Evolutionary conservation across 92 coral and sea anemone species (phyloP), one percentile per base, ranked within the genome.

Genomic region (Bergia puertoricense): DNA sequence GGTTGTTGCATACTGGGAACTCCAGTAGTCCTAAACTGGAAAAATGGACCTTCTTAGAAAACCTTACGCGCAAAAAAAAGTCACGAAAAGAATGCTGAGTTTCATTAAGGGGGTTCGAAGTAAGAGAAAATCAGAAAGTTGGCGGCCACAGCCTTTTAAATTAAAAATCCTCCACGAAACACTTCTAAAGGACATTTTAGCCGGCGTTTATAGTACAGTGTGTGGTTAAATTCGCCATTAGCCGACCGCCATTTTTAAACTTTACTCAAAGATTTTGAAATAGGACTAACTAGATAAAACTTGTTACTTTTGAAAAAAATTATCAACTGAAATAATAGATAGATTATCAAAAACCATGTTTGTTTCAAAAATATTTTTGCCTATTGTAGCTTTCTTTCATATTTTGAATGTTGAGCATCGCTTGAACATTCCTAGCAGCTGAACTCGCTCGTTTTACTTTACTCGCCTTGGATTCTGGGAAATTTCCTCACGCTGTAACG

Each of bases 381-480:
- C 30, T 30, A 30, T 30, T 30, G 30, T 30, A 20, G 18, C 37
- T 18, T 66, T 23, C 37, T 20, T 66, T 66, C 8, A 18, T 66
- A 8, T 30, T 66, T 66, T 20, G 18, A 16, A 66, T 66, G 73
- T 30, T 66, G 73, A 66, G 73, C 16, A 66, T 66, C 36, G 73
- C 36, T 66, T 4, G 73, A 4, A 2, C 18, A 0, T 4, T 8
- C 73, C 73, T 66, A 1, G 73, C 0, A 4, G 3, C 18, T 66
- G 73, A 30, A 30, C 73, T 66, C 30, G 37, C 73, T 66, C 73
- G 73, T 66, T 66, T 66, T 66, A 8, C 36, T 66, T 8, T 66
- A 66, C 73, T 66, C 73, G 73, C 73, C 30, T 66, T 66, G 73
- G 73, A 8, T 66, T 66, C 73, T 20, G 36, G 73, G 73, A 66